phyloP scores from a whole-genome alignment of 2,888 invertebrate genomes.

The Heliothis peltigera region DNA sequence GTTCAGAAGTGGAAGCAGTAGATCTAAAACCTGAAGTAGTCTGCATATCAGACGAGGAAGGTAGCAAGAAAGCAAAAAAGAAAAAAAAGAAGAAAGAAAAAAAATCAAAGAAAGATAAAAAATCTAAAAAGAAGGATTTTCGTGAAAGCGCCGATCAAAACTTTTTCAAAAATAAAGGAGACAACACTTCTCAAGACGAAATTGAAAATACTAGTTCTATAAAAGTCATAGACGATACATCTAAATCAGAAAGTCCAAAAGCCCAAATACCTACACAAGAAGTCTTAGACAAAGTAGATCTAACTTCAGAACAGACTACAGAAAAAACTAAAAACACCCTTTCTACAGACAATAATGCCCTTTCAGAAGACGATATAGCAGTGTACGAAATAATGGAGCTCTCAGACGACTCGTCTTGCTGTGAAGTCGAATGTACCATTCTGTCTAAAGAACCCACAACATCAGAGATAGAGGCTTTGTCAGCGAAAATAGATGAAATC shows the following conservation, averaged over 20 bases:
- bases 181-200: conserved; percentile 1
- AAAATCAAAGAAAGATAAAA: conserved; percentile 73
- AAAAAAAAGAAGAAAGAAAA: conserved; percentile 84
- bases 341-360: neutral
- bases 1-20: conserved; percentile 78
- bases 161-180: conserved; percentile 68
- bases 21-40: conserved; percentile 85
- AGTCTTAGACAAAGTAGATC: conserved; percentile 36
- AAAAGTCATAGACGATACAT: conserved; percentile 8
- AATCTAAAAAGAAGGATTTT: conserved; percentile 79
- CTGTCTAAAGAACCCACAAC: conserved; percentile 85
- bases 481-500: conserved; percentile 86
- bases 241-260: neutral
- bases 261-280: neutral
- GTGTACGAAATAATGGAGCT: conserved; percentile 80
- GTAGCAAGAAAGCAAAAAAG: conserved; percentile 72
- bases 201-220: conserved; percentile 9
- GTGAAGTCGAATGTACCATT: conserved; percentile 79
- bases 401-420: conserved; percentile 82
- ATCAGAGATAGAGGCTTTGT: conserved; percentile 83
- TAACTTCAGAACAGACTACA: conserved; percentile 16
- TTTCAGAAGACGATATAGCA: conserved; percentile 53
- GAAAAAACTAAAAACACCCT: conserved; percentile 30
- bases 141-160: conserved; percentile 77
- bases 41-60: conserved; percentile 87